Base-by-base conservation (phyloP, 2,888 invertebrate species). In the Gastrophysa polygoni region DNA sequence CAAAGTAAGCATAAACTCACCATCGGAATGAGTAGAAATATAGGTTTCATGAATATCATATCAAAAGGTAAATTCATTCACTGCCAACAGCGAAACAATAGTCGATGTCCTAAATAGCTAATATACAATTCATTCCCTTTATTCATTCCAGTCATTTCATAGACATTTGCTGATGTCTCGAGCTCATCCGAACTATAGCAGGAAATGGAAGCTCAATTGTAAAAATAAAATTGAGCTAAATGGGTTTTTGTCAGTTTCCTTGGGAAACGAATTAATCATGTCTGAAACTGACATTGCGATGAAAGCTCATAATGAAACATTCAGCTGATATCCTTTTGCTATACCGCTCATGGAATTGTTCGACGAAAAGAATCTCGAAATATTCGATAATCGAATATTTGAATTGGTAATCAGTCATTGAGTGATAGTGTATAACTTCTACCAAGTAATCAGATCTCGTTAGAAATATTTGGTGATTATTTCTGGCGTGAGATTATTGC, bases 231-330 rank as follows among this genome's bases (percentile, higher is more conserved):
- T 38, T 38, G 38, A n/a, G 38, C 38, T 38, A 14, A 38, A 38
- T 38, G 38, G 38, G 38, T 38, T 38, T 38, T 38, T 38, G 14
- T 14, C 38, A 14, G 38, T 38, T 38, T 38, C 38, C 38, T 38
- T 14, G n/a, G 2, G 7, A 38, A 2, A 14, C 11, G 32, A 32
- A 32, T n/a, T 38, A 11, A 38, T 38, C 3, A 38, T 38, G 14
- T n/a, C 14, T 8, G n/a, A 10, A n/a, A 38, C 14, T 60, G 60
- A 60, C 55, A 60, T 54, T 29, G 50, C 49, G 60, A 60, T 55
- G 48, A 52, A 59, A 59, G 54, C 52, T 54, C 54, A 54, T 32
- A 51, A 52, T 38, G 14, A 32, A 32, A 32, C 24, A 24, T 24
- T 24, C 24, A 24, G 24, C 24, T 24, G 24, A 24, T 32, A 38